Evolutionary conservation across 2,888 invertebrate species (phyloP).

Genomic region (Criorhina ranunculi): DNA sequence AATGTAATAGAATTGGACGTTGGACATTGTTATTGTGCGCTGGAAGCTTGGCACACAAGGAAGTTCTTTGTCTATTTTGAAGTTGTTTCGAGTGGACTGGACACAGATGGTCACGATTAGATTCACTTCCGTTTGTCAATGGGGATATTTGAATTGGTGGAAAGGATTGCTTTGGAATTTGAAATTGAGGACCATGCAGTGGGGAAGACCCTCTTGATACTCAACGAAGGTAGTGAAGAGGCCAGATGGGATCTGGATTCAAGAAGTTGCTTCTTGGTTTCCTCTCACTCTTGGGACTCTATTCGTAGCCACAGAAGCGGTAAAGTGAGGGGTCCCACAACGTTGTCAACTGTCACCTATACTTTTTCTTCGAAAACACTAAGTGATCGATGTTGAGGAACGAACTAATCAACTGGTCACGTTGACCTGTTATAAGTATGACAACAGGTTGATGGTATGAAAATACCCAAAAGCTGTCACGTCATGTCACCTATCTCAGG

Average conservation of each 20-base stretch:
- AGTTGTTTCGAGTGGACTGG: slow-evolving; percentile 27
- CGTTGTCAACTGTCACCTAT: no score
- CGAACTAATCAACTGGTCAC: neutral
- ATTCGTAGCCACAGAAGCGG: no score
- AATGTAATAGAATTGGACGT: slow-evolving; percentile 50
- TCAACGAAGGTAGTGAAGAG: no score
- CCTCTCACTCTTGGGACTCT: no score
- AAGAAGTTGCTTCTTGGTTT: no score
- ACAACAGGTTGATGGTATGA: neutral
- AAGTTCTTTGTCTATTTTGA: slow-evolving; percentile 26
- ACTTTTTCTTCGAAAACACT: no score
- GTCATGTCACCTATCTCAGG: neutral
- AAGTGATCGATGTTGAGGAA: no score
- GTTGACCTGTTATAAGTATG: neutral
- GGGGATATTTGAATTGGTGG: neutral
- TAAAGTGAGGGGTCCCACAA: no score
- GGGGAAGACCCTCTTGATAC: no score
- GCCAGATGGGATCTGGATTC: neutral
- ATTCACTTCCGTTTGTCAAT: slow-evolving; percentile 46
- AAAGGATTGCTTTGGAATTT: no score
- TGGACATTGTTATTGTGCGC: slow-evolving; percentile 32
- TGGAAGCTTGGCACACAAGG: neutral
- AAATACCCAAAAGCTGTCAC: neutral
- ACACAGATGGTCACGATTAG: slow-evolving; percentile 32
- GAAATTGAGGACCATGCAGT: no score